A percentile compares a stretch with the other conserved stretches of the same genome.
phyloP scores from a whole-genome alignment of 2,113 vertebrate species.

The Gorsachius goisagi region DNA sequence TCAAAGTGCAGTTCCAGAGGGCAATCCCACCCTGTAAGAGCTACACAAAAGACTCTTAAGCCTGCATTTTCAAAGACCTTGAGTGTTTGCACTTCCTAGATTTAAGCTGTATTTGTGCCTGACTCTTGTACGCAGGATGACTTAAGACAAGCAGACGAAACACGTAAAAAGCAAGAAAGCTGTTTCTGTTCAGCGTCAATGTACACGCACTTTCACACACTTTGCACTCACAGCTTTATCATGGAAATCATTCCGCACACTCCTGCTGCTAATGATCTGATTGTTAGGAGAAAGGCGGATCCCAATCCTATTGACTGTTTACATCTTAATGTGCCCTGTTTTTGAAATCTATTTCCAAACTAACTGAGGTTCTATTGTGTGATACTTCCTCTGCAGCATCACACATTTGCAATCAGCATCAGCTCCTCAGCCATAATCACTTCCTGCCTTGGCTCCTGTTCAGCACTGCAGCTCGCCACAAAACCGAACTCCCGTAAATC shows the following conservation, averaged over 20 bases:
- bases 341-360: slow-evolving; percentile 16
- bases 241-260: not conserved
- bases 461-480: not conserved
- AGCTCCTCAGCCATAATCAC: slow-evolving; percentile 7
- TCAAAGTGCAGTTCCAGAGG: not conserved
- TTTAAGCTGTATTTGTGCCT: not conserved
- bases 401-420: not conserved
- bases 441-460: slow-evolving; percentile 41
- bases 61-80: not conserved
- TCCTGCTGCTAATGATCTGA: not conserved
- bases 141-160: not conserved
- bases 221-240: not conserved
- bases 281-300: not conserved
- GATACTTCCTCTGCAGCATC: slow-evolving; percentile 10
- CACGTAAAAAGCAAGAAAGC: not conserved
- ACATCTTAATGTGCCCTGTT: not conserved
- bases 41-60: not conserved
- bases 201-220: not conserved
- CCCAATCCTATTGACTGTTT: slow-evolving; percentile 6
- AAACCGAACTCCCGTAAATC: not conserved
- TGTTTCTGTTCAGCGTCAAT: not conserved
- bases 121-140: not conserved
- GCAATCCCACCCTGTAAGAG: not conserved
- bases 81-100: not conserved
- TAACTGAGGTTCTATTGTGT: slow-evolving; percentile 21